Conservation (phyloP, 2,888 invertebrate species). For the Mesorhabditis belari region DNA sequence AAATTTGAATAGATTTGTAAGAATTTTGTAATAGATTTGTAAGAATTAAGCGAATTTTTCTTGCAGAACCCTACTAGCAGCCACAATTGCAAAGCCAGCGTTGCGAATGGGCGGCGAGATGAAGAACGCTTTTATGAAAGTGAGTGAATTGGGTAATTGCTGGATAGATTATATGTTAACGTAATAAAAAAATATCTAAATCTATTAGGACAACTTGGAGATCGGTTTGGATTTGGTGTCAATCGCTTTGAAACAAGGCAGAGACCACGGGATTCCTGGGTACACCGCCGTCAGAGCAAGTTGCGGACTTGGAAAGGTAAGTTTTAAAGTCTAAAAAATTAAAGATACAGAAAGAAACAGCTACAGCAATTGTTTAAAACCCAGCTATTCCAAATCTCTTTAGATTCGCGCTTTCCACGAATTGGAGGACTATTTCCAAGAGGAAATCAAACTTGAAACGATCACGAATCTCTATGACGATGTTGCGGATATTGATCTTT, state of each 20-base stretch:
- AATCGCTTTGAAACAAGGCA: slow-evolving; percentile 47
- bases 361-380: too few species aligned
- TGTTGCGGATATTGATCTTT: slow-evolving; percentile 51
- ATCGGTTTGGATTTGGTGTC: slow-evolving; percentile 49
- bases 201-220: slow-evolving; percentile 11
- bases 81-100: slow-evolving; percentile 25
- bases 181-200: neutral
- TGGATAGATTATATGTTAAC: slow-evolving; percentile 17
- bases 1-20: neutral
- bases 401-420: slow-evolving; percentile 36
- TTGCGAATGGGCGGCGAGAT: slow-evolving; percentile 27
- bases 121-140: slow-evolving; percentile 26
- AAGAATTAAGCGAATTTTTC: neutral
- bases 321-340: too few species aligned
- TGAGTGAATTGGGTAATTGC: slow-evolving; percentile 16
- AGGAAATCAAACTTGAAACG: slow-evolving; percentile 29
- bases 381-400: neutral
- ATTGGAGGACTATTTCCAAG: slow-evolving; percentile 30
- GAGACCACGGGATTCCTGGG: slow-evolving; percentile 51
- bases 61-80: slow-evolving; percentile 20
- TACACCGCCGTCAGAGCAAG: slow-evolving; percentile 42
- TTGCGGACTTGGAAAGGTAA: slow-evolving; percentile 46
- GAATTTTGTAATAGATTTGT: neutral
- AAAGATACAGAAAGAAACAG: too few species aligned
- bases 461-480: slow-evolving; percentile 24